phyloP scores from a whole-genome alignment of 1,140 invertebrate species.

The Macrobrachium nipponense region DNA sequence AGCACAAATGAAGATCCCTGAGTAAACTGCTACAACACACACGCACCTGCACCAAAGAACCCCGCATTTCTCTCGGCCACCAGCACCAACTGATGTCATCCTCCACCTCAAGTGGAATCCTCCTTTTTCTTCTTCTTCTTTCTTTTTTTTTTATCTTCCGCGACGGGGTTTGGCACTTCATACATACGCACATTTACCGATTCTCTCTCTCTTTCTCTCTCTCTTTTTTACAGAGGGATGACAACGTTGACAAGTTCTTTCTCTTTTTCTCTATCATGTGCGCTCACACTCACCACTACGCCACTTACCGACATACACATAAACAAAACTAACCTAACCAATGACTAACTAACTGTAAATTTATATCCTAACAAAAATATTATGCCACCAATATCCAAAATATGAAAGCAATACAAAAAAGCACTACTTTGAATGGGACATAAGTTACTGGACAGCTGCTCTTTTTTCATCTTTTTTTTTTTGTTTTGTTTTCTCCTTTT shows the following conservation, averaged over 20 bases:
- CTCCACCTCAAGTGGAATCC: constrained; percentile 9
- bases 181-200: background rate
- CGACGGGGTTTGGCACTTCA: background rate
- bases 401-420: constrained; percentile 7
- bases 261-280: background rate
- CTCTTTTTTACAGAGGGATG: no score
- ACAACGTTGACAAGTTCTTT: no score
- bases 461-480: background rate
- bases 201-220: no score
- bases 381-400: constrained; percentile 2
- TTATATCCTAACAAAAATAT: constrained; percentile 37
- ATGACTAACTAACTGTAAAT: constrained; percentile 41
- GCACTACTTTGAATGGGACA: background rate
- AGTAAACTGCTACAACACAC: constrained; percentile 44
- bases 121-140: no score
- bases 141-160: no score
- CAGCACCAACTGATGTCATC: constrained; percentile 6
- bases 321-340: constrained; percentile 45
- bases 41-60: background rate
- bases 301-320: constrained; percentile 19
- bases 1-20: constrained; percentile 53
- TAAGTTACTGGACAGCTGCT: background rate
- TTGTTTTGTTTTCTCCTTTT: background rate
- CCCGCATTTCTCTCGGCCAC: background rate
- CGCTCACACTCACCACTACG: constrained; percentile 1